Percentiles rank a stretch among this genome's conserved stretches.
Evolutionary conservation across 2,113 vertebrate genomes (phyloP).

Genomic region (Mormoops blainvillei): DNA sequence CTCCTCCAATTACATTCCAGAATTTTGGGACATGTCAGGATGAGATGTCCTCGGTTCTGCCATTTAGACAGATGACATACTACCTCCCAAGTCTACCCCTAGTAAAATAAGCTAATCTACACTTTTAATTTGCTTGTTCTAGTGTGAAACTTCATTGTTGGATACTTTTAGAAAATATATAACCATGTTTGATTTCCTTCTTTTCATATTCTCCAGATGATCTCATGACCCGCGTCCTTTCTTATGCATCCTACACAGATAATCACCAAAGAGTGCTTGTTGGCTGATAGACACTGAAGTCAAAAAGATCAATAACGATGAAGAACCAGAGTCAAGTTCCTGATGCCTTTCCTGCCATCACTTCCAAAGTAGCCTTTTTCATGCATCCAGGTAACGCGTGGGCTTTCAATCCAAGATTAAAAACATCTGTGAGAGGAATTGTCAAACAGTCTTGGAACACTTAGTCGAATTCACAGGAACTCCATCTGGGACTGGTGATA

Average conservation of each 20-base stretch:
- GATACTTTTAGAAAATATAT: not conserved
- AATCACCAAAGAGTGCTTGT: not conserved
- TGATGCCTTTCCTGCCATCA: slow-evolving; percentile 33
- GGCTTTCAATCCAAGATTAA: slow-evolving; percentile 43
- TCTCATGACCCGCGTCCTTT: not conserved
- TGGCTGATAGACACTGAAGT: not conserved
- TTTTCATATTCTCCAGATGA: not conserved
- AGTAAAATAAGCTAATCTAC: not conserved
- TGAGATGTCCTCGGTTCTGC: not conserved
- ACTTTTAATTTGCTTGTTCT: not conserved
- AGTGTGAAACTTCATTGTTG: not conserved
- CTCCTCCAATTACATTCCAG: not conserved
- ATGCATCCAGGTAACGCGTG: slow-evolving; percentile 42
- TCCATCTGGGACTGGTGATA: slow-evolving; percentile 54
- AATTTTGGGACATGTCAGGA: not conserved
- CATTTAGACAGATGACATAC: not conserved
- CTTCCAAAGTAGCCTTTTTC: slow-evolving; percentile 24
- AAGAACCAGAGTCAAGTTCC: slow-evolving; percentile 4
- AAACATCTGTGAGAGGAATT: slow-evolving; percentile 62
- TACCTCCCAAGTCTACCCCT: not conserved
- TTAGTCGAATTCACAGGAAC: slow-evolving; percentile 46
- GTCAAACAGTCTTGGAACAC: slow-evolving; percentile 66
- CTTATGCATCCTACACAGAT: not conserved
- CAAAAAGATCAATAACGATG: not conserved
- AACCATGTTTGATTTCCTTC: not conserved